phyloP scores from a whole-genome alignment of 2,113 vertebrate genomes.

The Tachuris rubrigastra region DNA sequence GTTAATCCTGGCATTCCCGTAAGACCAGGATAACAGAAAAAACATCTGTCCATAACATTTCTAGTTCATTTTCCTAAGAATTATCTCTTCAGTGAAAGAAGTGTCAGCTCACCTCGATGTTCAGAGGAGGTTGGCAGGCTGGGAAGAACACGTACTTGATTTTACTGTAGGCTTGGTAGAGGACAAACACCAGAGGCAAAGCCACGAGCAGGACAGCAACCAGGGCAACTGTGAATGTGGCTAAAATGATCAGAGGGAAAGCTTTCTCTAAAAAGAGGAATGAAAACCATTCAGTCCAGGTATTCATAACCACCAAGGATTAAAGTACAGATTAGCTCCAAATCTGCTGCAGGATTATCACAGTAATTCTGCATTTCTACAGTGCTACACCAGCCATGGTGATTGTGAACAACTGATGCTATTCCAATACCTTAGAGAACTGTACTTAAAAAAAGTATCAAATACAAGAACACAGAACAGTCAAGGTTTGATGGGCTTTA shows the following conservation, averaged over 20 bases:
- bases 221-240: background rate
- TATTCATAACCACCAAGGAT: background rate
- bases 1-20: background rate
- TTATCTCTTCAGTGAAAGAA: background rate
- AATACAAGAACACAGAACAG: background rate
- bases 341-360: background rate
- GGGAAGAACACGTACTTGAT: conserved; percentile 68
- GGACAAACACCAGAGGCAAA: rapidly evolving
- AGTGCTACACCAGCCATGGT: background rate
- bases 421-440: background rate
- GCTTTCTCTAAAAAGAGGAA: background rate
- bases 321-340: background rate
- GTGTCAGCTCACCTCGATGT: conserved; percentile 65
- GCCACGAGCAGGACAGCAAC: background rate
- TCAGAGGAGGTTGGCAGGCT: conserved; percentile 51
- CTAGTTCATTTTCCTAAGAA: background rate
- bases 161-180: background rate
- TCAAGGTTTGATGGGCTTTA: background rate
- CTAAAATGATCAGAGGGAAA: background rate
- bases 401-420: background rate
- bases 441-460: background rate
- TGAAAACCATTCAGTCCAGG: background rate
- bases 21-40: background rate
- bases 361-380: background rate
- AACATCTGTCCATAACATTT: background rate